Base-by-base conservation (phyloP, 2,888 invertebrate genomes). In the Acrobasis consociella region DNA sequence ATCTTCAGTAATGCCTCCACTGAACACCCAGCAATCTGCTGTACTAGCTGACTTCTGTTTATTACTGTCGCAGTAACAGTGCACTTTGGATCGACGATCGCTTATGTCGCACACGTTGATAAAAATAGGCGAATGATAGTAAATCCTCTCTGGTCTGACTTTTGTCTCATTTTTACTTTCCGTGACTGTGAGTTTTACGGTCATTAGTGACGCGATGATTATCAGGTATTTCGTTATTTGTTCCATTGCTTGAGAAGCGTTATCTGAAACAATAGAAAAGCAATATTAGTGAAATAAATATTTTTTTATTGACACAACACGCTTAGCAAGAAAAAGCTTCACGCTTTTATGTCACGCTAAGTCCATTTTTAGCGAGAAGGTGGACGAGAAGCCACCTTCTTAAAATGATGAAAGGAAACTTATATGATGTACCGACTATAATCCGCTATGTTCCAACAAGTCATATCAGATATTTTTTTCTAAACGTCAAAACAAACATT, bases 1-100 rank as follows among this genome's bases (percentile, higher is more conserved):
- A 65, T 95, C 95, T 71, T 93, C 93, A 0, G 94, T 93, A 67
- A 96, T 92, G 11, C 89, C 90, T 5, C 90, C 92, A 17, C 86
- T 82, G 80, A 96, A 95, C 15, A 97, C 94, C 94, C 95, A 95
- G 75, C 97, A 97, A 74, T 95, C 96, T 2, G 95, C 96, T 70
- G 94, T 94, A 2, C 95, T 94, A 0, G 96, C 96, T 74, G 86
- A 79, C 76, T 90, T 89, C 1, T 84, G 84, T 65, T 87, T 87
- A 62, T 84, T 89, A 68, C 83, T 91, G 72, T 91, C 91, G 69
- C 93, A 93, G 72, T 93, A 93, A 74, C 93, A 93, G 67, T 93
- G 91, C 9, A 93, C 86, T 79, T 90, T 91, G 7, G 93, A 90
- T 65, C 86, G 76, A 56, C 92, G 74, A 69, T 93, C 93, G 58